Conservation (phyloP, 2,797 vertebrate genomes). For the Novumbra hubbsi region DNA sequence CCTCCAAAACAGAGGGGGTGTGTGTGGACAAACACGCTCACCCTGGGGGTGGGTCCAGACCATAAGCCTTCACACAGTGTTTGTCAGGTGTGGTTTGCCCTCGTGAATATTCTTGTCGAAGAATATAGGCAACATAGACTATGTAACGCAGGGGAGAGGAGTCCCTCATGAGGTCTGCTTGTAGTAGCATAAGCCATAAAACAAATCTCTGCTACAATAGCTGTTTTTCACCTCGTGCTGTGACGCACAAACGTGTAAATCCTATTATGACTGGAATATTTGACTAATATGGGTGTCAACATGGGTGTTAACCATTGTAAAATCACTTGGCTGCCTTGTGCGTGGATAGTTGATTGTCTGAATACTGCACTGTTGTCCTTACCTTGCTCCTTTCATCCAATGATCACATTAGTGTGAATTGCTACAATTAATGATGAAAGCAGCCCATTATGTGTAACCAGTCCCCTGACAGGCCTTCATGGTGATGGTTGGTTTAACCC, state of each 20-base stretch:
- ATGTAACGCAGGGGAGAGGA: background rate
- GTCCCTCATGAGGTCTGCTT: background rate
- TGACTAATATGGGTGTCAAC: background rate
- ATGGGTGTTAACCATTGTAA: background rate
- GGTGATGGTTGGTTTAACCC: constrained; percentile 79
- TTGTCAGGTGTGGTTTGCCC: background rate
- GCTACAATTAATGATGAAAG: constrained; percentile 71
- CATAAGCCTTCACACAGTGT: background rate
- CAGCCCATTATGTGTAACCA: constrained; percentile 77
- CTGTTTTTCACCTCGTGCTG: too few relatives aligned
- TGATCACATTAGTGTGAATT: constrained; percentile 78
- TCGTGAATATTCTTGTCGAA: too few relatives aligned
- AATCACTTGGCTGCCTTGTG: background rate
- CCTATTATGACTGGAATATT: background rate
- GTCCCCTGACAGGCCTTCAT: constrained; percentile 79
- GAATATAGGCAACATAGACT: background rate
- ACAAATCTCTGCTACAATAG: background rate
- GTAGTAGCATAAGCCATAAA: background rate
- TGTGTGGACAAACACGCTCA: constrained; percentile 65
- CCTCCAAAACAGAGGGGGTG: constrained; percentile 78
- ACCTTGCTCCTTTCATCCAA: constrained; percentile 59
- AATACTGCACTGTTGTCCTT: constrained; percentile 22
- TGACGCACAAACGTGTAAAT: too few relatives aligned
- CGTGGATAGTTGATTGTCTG: constrained; percentile 12
- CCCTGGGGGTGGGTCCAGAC: constrained; percentile 26